phyloP scores from a whole-genome alignment of 2,113 vertebrate genomes.

The Crypturellus undulatus region DNA sequence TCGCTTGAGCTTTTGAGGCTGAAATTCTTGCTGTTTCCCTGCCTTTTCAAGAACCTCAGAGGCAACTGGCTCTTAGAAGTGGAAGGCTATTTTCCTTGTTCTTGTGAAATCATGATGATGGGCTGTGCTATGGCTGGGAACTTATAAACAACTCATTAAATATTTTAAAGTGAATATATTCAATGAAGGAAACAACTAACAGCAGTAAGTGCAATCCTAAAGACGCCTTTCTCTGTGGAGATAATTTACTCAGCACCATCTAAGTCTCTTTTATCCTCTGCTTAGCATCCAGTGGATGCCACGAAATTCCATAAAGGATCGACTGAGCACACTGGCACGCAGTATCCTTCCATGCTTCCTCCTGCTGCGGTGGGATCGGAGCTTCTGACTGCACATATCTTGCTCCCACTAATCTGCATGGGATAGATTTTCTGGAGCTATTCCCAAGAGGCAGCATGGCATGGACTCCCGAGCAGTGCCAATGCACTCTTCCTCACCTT shows the following conservation, averaged over 20 bases:
- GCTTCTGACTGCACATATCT: neutral
- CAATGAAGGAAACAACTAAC: neutral
- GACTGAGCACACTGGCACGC: neutral
- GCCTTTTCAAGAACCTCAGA: neutral
- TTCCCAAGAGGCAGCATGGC: conserved; percentile 29
- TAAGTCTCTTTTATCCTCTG: neutral
- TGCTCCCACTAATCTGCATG: neutral
- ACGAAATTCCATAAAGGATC: neutral
- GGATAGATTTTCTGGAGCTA: conserved; percentile 10
- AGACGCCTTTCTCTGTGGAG: neutral
- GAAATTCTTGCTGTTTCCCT: neutral
- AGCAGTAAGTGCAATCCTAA: neutral
- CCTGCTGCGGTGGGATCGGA: neutral
- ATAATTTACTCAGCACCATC: neutral
- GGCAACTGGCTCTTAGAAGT: neutral
- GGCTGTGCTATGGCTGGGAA: neutral
- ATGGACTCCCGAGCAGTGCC: neutral
- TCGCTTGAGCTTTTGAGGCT: neutral
- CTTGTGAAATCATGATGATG: neutral
- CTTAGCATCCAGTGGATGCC: neutral
- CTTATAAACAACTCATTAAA: neutral
- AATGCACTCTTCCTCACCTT: conserved; percentile 52
- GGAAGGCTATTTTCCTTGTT: neutral
- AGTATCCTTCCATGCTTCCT: neutral
- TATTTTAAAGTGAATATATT: neutral